phyloP scores from a whole-genome alignment of 1,140 invertebrate species.

The Trachelipus rathkii region DNA sequence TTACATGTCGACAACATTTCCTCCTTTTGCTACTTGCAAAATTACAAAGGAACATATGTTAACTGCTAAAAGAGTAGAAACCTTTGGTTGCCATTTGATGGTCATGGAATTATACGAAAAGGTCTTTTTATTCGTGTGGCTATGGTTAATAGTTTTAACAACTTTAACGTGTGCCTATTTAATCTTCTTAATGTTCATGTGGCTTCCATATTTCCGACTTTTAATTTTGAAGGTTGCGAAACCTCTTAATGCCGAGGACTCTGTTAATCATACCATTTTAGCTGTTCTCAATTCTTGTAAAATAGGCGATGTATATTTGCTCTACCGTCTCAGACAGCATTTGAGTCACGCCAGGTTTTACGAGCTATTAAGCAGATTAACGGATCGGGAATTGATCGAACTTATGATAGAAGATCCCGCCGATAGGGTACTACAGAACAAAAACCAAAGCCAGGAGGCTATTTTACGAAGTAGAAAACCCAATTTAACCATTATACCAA shows the following conservation, averaged over 20 bases:
- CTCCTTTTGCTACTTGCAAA: conserved; percentile 25
- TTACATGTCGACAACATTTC: conserved; percentile 30
- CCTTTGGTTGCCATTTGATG: conserved; percentile 27
- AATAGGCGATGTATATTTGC: conserved; percentile 26
- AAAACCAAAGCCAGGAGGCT: conserved; percentile 16
- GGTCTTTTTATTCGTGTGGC: conserved; percentile 25
- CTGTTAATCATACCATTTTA: conserved; percentile 23
- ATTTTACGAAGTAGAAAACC: conserved; percentile 20
- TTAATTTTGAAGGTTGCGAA: conserved; percentile 25
- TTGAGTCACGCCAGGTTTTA: conserved; percentile 28
- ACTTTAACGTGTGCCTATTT: conserved; percentile 26
- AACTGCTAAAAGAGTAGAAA: conserved; percentile 19
- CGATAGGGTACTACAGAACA: conserved; percentile 23
- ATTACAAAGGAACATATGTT: conserved; percentile 18
- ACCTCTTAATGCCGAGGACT: conserved; percentile 24
- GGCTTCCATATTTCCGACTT: conserved; percentile 29
- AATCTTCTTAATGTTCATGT: conserved; percentile 28
- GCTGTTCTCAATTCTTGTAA: conserved; percentile 25
- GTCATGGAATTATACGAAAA: conserved; percentile 30
- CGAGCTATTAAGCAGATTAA: conserved; percentile 18
- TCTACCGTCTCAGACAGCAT: conserved; percentile 27
- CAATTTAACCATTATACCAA: neutral
- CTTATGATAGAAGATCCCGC: conserved; percentile 26
- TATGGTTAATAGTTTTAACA: conserved; percentile 26
- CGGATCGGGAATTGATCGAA: conserved; percentile 23